Base-by-base conservation (phyloP, 2,113 vertebrate species). In the Oncorhynchus clarkii region DNA sequence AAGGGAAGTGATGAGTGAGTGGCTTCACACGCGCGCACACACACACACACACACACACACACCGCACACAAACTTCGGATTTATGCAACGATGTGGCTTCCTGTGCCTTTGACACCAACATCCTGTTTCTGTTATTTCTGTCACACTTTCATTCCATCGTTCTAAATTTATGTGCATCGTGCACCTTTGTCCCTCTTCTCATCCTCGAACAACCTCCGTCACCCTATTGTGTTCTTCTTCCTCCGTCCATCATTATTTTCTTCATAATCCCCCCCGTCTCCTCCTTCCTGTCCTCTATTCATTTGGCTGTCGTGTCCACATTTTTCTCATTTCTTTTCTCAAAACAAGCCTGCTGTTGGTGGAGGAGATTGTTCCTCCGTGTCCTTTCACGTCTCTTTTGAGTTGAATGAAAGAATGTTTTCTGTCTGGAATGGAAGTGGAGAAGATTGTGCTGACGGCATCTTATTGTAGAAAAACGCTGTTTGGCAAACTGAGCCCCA, bases 101-200 rank as follows among this genome's bases (percentile, higher is more conserved):
- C 88, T 88, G 85, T 88, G 76, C 78, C 81, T 84, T 89, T 89
- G 81, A 86, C 80, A 87, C 83, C 84, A 78, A 70, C 82, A 88
- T 93, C 91, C 92, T 93, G 91, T 91, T 90, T 89, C 85, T 90
- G 80, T 88, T 91, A 92, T 92, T 91, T 93, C 84, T 87, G 86
- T 84, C 80, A 2, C 76, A 65, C 67, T 34, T 18, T 66, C 24
- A 29, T 24, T 66, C 67, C 3, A 1, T 67, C 72, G 78, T 78
- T 78, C 84, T 82, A 85, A 80, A 85, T 82, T 31, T 72, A 82
- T 80, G 80, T 24, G 8, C 29, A 67, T 67, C 26, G 2, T 29
- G 18, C 27, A 39, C 18, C 14, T 68, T 20, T 20, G 14, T 26
- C 11, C 3, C 31, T 11, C 31, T 29, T n/a, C n/a, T 54, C 14